A percentile compares a stretch with the other conserved stretches of the same genome.
phyloP scores from a whole-genome alignment of 30 jellyfish, hydroid and myxozoan genomes.

The Pelagia noctiluca region DNA sequence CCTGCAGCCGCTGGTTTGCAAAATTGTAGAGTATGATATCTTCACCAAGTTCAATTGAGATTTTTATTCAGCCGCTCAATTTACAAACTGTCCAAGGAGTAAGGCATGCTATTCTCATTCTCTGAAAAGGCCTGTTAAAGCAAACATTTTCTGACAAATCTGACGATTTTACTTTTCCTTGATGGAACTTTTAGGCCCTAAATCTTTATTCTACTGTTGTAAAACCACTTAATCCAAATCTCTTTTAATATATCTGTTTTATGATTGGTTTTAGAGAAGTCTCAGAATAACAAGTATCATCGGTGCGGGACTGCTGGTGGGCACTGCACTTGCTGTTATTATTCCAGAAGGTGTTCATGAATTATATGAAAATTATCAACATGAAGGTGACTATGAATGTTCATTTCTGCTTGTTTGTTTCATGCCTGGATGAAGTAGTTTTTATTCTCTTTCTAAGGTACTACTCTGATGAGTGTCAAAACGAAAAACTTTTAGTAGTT shows the following conservation, averaged over 20 bases:
- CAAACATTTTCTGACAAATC: neutral
- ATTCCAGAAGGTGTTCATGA: conserved; percentile 99
- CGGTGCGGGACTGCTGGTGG: conserved; percentile 97
- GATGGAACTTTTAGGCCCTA: neutral
- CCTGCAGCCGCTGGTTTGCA: too few species aligned
- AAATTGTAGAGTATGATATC: too few species aligned
- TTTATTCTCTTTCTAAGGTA: neutral
- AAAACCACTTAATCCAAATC: neutral
- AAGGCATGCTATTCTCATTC: neutral
- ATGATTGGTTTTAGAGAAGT: conserved; percentile 67
- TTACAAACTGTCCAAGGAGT: neutral
- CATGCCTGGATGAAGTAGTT: neutral
- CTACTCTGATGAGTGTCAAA: neutral
- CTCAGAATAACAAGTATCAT: conserved; percentile 75
- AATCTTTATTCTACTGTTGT: neutral
- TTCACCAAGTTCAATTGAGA: too few species aligned
- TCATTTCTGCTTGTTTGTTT: neutral
- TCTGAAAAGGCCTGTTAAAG: neutral
- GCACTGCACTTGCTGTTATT: conserved; percentile 94
- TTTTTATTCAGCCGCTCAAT: too few species aligned
- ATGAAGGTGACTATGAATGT: conserved; percentile 34
- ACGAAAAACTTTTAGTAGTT: neutral
- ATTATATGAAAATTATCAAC: conserved; percentile 70
- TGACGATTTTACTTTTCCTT: neutral
- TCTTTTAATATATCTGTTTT: neutral